Percentiles rank a stretch among this genome's conserved stretches.
phyloP scores from a whole-genome alignment of 2,888 invertebrate species.

The Athetis lepigone region DNA sequence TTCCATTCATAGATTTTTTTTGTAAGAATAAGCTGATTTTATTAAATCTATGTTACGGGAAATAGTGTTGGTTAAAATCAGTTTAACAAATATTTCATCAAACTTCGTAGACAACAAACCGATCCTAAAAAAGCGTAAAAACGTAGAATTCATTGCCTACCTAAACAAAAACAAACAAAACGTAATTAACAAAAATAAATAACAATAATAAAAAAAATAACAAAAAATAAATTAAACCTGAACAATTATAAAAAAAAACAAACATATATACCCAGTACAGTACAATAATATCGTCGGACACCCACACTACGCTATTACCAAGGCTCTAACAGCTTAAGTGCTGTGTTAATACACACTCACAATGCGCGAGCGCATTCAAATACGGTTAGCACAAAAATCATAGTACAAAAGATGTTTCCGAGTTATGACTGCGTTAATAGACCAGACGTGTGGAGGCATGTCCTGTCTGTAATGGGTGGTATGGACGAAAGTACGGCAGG shows the following conservation, averaged over 20 bases:
- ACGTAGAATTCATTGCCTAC: too few species aligned
- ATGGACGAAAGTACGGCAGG: constrained; percentile 35
- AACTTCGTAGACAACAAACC: too few species aligned
- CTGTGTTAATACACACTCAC: constrained; percentile 79
- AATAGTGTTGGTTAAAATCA: not conserved
- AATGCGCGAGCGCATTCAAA: constrained; percentile 73
- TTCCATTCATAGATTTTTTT: constrained; percentile 25
- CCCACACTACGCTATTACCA: constrained; percentile 73
- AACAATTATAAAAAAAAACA: constrained; percentile 26
- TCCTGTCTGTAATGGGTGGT: constrained; percentile 68
- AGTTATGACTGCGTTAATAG: constrained; percentile 80
- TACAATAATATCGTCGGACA: constrained; percentile 63
- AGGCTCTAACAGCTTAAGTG: constrained; percentile 85
- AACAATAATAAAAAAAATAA: too few species aligned
- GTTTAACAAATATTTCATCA: not conserved
- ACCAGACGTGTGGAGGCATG: constrained; percentile 74
- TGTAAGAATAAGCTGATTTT: not conserved
- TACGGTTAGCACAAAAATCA: constrained; percentile 77
- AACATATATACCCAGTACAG: constrained; percentile 28
- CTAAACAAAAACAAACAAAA: not conserved
- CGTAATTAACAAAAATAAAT: too few species aligned
- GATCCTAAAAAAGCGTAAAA: too few species aligned
- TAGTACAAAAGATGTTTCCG: constrained; percentile 77
- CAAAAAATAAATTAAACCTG: not conserved
- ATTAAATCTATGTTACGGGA: constrained; percentile 14